Percentiles rank a stretch among this genome's conserved stretches.
These are phyloP conservation scores for Bombus superbus DNA, from an alignment of 1,140 invertebrate species.

Conservation along the genomic window DNA sequence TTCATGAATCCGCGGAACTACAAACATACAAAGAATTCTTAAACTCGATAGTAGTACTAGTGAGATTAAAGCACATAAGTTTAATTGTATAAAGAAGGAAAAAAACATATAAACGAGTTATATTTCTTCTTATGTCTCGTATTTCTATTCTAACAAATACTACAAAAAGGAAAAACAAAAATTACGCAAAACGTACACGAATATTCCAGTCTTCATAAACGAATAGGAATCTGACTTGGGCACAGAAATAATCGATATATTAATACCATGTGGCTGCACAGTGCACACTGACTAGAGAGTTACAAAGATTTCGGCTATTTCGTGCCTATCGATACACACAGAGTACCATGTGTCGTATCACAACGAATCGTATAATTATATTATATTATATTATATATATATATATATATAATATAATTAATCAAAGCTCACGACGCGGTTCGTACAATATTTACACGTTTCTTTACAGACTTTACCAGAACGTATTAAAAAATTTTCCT, in stretches of 20 bases:
- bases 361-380: slow-evolving; percentile 25
- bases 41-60: slow-evolving; percentile 13
- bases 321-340: slow-evolving; percentile 20
- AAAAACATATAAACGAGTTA: too few species aligned
- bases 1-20: slow-evolving; percentile 10
- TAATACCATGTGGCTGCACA: slow-evolving; percentile 68
- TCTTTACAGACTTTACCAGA: slow-evolving; percentile 49
- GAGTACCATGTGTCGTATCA: slow-evolving; percentile 31
- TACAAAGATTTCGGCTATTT: slow-evolving; percentile 61
- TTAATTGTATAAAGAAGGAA: slow-evolving; percentile 24
- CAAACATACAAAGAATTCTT: slow-evolving; percentile 19
- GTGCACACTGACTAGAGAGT: slow-evolving; percentile 77
- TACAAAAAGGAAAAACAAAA: neutral
- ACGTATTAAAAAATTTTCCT: slow-evolving; percentile 53
- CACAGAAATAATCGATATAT: slow-evolving; percentile 32
- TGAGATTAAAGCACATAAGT: slow-evolving; percentile 17
- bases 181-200: neutral
- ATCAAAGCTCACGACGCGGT: slow-evolving; percentile 41
- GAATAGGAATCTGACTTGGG: slow-evolving; percentile 7
- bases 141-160: slow-evolving; percentile 22
- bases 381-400: too few species aligned
- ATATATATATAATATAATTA: slow-evolving; percentile 29
- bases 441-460: slow-evolving; percentile 63
- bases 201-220: slow-evolving; percentile 11
- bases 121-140: neutral